These are phyloP conservation scores for Trachemys scripta DNA, from an alignment of 2,113 vertebrate species.

Conservation along the genomic window DNA sequence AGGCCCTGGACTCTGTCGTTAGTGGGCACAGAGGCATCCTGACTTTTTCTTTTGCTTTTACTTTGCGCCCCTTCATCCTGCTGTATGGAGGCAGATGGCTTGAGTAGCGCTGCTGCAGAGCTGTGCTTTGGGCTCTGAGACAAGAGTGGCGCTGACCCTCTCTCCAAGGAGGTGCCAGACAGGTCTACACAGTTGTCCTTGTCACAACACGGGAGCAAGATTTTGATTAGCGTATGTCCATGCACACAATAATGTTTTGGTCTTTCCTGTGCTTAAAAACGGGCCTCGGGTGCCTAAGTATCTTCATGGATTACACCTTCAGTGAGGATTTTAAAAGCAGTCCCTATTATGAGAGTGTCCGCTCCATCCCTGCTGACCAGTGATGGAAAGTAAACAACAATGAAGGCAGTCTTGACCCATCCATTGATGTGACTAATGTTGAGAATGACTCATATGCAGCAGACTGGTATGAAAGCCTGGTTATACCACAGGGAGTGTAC, in stretches of 20 bases:
- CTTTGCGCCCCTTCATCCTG: background rate
- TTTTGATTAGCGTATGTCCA: background rate
- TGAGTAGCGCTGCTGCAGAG: background rate
- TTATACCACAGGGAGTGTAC: conserved; percentile 35
- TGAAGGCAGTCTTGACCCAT: conserved; percentile 13
- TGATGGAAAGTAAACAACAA: conserved; percentile 37
- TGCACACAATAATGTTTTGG: background rate
- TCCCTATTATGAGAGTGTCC: background rate
- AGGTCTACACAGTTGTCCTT: background rate
- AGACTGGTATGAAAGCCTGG: conserved; percentile 50
- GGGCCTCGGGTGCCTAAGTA: background rate
- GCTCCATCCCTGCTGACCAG: background rate
- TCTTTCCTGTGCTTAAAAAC: background rate
- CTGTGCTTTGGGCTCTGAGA: background rate
- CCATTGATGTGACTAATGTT: conserved; percentile 9
- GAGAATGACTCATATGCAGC: conserved; percentile 60
- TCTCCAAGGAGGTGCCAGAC: background rate
- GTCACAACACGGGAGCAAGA: background rate
- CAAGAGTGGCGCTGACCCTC: background rate
- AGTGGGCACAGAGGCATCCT: background rate
- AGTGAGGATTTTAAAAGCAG: background rate
- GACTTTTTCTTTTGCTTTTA: background rate
- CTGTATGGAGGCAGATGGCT: background rate
- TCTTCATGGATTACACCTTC: background rate
- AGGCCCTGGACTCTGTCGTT: background rate